Base-by-base conservation (phyloP, 2,113 vertebrate genomes). In the Phycodurus eques region DNA sequence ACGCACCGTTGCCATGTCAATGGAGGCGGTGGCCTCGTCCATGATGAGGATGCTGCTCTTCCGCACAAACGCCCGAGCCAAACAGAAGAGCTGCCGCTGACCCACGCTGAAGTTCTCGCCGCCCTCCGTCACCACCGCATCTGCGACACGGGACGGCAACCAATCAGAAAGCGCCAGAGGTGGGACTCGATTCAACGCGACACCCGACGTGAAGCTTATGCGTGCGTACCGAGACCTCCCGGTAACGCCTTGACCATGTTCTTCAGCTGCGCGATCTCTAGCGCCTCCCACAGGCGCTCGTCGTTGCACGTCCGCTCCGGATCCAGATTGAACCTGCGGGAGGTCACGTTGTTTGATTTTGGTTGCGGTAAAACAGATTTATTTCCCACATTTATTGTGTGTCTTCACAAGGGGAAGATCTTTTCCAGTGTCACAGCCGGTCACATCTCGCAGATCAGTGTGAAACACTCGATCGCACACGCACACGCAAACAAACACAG, bases 41-140 rank as follows among this genome's bases (percentile, higher is more conserved):
- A 99, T 99, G 79, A 99, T 99, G 75, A 99, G 94, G 80, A 99
- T 96, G 84, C 96, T 98, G 86, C 96, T 99, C 88, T 98, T 99
- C 17, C 98, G 94, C 15, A 98, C 97, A 9, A 99, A 99, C 8
- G 98, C 98, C 82, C 98, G 87, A 4, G 98, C 98, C 51, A 99
- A 87, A 67, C 97, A 99, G 87, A 99, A 99, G 64, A 99, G 95
- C 83, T 99, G 98, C 66, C 98, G 87, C 91, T 99, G 98, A 0
- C 97, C 98, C 1, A 99, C 96, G 0, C 98, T 99, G 83, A 99
- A 99, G 83, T 99, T 99, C 86, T 99, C 98, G 2, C 96, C 98
- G 13, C 96, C 98, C 89, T 99, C 98, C 0, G 96, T 98, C 72
- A 99, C 96, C 12, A 93, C 84, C 0, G 95, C 96, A 65, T 99